Evolutionary conservation across 2,113 vertebrate genomes (phyloP).

Genomic region (Dendropsophus ebraccatus): DNA sequence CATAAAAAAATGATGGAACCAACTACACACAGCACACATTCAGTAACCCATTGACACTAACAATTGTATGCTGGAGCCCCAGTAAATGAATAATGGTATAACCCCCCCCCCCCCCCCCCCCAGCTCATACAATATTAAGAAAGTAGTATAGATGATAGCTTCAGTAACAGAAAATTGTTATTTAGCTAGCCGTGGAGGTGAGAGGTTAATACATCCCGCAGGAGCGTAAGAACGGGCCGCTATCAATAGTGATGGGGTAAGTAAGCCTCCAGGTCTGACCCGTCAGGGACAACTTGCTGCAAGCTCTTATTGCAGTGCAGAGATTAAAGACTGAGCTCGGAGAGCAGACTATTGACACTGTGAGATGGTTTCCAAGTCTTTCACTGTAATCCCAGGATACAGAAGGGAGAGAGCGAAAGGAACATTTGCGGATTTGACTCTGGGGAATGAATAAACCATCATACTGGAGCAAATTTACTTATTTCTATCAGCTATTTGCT

Average conservation of each 20-base stretch:
- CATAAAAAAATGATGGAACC: background rate
- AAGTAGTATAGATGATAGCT: constrained; percentile 5
- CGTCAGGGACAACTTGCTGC: constrained; percentile 39
- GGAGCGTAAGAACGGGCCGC: background rate
- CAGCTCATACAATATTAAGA: constrained; percentile 25
- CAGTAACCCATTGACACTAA: background rate
- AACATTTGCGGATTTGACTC: constrained; percentile 47
- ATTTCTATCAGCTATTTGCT: constrained; percentile 27
- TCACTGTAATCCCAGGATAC: constrained; percentile 38
- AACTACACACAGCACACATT: background rate
- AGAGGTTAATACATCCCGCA: constrained; percentile 38
- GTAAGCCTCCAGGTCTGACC: constrained; percentile 42
- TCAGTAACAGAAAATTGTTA: constrained; percentile 3
- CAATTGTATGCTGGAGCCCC: background rate
- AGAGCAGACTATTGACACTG: constrained; percentile 51
- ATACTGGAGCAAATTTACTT: constrained; percentile 40
- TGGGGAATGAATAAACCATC: constrained; percentile 46
- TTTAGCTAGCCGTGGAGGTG: constrained; percentile 8
- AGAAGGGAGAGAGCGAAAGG: constrained; percentile 15
- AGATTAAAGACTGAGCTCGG: constrained; percentile 52
- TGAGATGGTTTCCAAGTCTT: constrained; percentile 41
- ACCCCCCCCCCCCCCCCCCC: background rate
- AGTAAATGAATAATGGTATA: constrained; percentile 20
- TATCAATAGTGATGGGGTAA: constrained; percentile 30
- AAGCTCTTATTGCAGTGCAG: constrained; percentile 31